Evolutionary conservation across 2,797 vertebrate species (phyloP).

Genomic region (Sparus aurata): DNA sequence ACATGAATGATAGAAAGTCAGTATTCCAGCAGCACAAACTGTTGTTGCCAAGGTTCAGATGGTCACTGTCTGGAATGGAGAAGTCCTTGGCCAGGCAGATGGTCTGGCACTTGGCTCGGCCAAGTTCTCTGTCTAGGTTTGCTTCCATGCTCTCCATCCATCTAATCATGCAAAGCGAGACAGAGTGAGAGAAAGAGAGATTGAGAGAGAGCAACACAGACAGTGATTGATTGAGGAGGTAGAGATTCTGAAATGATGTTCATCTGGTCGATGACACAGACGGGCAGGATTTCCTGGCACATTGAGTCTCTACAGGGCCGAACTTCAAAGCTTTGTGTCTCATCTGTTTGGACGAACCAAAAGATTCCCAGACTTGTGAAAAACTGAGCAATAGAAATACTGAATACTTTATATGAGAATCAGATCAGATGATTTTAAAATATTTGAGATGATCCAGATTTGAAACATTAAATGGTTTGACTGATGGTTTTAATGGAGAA

Average conservation of each 20-base stretch:
- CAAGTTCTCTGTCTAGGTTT: constrained; percentile 45
- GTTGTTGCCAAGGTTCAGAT: constrained; percentile 53
- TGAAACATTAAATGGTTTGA: constrained; percentile 21
- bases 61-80: constrained; percentile 58
- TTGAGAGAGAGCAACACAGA: constrained; percentile 22
- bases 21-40: constrained; percentile 19
- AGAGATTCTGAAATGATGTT: constrained; percentile 16
- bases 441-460: not conserved
- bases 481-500: constrained; percentile 20
- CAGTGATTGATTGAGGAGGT: constrained; percentile 13
- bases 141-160: constrained; percentile 33
- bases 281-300: constrained; percentile 53
- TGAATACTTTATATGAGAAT: constrained; percentile 9
- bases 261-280: constrained; percentile 51
- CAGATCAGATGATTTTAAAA: constrained; percentile 18
- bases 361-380: constrained; percentile 25
- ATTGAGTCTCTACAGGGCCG: constrained; percentile 33
- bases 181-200: constrained; percentile 28
- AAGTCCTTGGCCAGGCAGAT: constrained; percentile 70
- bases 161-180: constrained; percentile 32
- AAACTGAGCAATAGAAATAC: constrained; percentile 21
- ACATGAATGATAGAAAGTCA: constrained; percentile 12
- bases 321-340: constrained; percentile 56
- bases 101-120: constrained; percentile 59
- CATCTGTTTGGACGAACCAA: constrained; percentile 57